Evolutionary conservation across 2,113 vertebrate genomes (phyloP).

Genomic region (Macquaria ambigua): DNA sequence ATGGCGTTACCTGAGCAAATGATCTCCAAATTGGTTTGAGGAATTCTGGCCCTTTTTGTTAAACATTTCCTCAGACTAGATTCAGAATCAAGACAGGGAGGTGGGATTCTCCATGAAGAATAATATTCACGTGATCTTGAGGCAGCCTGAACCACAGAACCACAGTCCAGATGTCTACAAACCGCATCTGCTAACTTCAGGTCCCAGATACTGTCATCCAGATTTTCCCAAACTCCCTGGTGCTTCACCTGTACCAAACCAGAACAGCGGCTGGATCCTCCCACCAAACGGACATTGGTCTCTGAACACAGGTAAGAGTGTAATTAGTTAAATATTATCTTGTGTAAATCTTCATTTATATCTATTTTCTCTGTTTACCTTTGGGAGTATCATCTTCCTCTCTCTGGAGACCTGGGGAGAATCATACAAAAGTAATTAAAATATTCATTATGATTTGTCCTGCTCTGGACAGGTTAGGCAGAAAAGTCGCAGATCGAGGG

Average conservation of each 20-base stretch:
- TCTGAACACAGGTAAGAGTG: neutral
- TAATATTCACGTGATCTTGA: fast-evolving
- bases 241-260: neutral
- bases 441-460: too few relatives aligned
- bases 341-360: neutral
- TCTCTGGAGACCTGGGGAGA: neutral
- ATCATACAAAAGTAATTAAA: neutral
- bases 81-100: neutral
- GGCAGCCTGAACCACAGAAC: neutral
- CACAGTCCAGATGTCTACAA: constrained; percentile 10
- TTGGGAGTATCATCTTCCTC: neutral
- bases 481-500: neutral
- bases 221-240: neutral
- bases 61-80: neutral
- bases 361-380: neutral
- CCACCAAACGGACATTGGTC: neutral
- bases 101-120: fast-evolving
- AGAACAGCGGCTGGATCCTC: neutral
- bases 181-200: neutral
- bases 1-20: neutral
- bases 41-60: neutral
- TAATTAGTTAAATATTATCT: neutral
- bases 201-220: neutral
- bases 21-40: neutral
- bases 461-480: neutral